Evolutionary conservation across 2,113 vertebrate species (phyloP).

Genomic region (Macroglossus sobrinus): DNA sequence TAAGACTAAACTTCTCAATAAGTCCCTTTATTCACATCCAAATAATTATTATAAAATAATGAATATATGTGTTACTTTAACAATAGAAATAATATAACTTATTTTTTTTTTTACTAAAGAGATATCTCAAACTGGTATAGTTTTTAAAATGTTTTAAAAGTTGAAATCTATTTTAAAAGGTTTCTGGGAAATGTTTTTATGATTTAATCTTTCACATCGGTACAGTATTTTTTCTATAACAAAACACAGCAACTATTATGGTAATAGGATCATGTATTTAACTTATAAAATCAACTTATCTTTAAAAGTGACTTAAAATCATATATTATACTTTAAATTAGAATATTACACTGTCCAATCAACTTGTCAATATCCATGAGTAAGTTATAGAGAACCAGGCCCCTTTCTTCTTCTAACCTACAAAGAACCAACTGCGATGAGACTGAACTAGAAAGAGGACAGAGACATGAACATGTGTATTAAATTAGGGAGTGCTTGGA

Average conservation of each 20-base stretch:
- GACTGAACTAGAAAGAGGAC: background rate
- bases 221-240: constrained; percentile 37
- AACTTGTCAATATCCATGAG: background rate
- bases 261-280: constrained; percentile 37
- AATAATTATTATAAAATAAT: constrained; percentile 28
- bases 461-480: background rate
- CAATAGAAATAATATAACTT: background rate
- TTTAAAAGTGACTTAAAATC: constrained; percentile 45
- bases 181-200: constrained; percentile 49
- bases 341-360: background rate
- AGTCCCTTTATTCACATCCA: constrained; percentile 38
- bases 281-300: constrained; percentile 26
- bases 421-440: background rate
- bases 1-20: constrained; percentile 30
- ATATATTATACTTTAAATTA: background rate
- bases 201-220: constrained; percentile 24
- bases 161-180: constrained; percentile 44
- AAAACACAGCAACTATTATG: constrained; percentile 28
- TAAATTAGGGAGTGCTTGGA: background rate
- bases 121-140: background rate
- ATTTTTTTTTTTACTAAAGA: background rate
- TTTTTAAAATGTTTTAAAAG: constrained; percentile 1
- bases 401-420: background rate
- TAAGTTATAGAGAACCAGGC: background rate
- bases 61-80: constrained; percentile 25